These are phyloP conservation scores for Macrotis lagotis DNA, from an alignment of 2,113 vertebrate species.

Conservation along the genomic window DNA sequence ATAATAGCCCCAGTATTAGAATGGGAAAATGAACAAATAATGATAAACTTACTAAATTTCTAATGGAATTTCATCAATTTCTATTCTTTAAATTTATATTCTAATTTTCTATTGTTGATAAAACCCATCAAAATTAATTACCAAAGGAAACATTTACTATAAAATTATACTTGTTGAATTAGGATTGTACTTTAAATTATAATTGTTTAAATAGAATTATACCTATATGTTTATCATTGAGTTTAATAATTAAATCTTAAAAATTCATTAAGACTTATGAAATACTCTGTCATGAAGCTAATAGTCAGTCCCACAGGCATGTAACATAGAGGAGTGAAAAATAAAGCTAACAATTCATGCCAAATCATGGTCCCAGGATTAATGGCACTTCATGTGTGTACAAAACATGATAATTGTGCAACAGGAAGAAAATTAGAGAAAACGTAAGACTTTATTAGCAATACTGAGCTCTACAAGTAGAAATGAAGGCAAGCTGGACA, in stretches of 20 bases:
- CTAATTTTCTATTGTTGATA: no score
- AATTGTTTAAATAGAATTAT: no score
- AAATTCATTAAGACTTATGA: neutral
- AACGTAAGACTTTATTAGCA: neutral
- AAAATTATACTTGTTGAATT: neutral
- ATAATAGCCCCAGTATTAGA: no score
- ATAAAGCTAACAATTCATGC: slow-evolving; percentile 56
- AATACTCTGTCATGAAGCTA: neutral
- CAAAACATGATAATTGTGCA: slow-evolving; percentile 26
- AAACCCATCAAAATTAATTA: no score
- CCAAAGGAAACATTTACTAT: neutral
- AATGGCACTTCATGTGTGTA: neutral
- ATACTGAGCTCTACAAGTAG: neutral
- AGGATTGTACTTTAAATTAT: neutral
- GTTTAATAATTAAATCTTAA: neutral
- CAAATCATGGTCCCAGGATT: slow-evolving; percentile 26
- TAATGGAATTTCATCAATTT: no score
- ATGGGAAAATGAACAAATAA: no score
- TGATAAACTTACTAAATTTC: no score
- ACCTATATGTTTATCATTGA: no score
- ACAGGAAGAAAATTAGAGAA: slow-evolving; percentile 3
- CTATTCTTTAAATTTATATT: no score
- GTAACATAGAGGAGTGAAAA: slow-evolving; percentile 18
- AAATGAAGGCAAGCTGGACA: slow-evolving; percentile 33
- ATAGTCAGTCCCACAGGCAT: slow-evolving; percentile 9